These are phyloP conservation scores for Phrynocephalus guinanensis DNA, from an alignment of 2,797 vertebrate genomes.

Conservation along the genomic window DNA sequence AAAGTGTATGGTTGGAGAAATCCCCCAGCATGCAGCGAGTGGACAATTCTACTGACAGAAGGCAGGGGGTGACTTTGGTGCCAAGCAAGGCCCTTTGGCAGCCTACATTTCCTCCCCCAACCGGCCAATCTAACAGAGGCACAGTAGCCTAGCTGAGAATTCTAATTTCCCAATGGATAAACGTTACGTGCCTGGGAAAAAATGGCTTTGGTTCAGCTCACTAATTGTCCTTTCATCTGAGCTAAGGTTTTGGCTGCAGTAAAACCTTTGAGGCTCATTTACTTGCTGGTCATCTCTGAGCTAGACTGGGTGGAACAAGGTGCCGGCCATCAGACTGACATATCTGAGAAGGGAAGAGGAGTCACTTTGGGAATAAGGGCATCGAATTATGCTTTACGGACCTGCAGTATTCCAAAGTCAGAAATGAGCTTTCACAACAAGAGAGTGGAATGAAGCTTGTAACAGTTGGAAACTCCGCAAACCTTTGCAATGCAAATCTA, in stretches of 20 bases:
- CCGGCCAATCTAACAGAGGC: background rate
- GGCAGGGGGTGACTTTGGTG: background rate
- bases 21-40: background rate
- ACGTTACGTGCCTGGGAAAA: background rate
- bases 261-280: background rate
- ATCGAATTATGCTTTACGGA: background rate
- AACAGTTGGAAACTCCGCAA: background rate
- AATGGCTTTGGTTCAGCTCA: background rate
- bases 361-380: background rate
- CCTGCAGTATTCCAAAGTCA: background rate
- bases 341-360: too few relatives aligned
- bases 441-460: background rate
- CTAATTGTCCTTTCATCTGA: background rate
- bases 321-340: background rate
- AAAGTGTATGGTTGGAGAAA: background rate
- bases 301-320: background rate
- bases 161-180: slow-evolving; percentile 1
- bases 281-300: background rate
- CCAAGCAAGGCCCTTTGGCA: background rate
- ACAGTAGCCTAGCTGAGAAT: background rate
- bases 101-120: background rate
- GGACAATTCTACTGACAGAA: background rate
- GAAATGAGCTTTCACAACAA: background rate
- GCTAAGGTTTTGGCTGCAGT: background rate
- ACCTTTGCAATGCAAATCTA: slow-evolving; percentile 1